These are phyloP conservation scores for Sciurus niger DNA, from an alignment of 2,113 vertebrate species.

Conservation along the genomic window DNA sequence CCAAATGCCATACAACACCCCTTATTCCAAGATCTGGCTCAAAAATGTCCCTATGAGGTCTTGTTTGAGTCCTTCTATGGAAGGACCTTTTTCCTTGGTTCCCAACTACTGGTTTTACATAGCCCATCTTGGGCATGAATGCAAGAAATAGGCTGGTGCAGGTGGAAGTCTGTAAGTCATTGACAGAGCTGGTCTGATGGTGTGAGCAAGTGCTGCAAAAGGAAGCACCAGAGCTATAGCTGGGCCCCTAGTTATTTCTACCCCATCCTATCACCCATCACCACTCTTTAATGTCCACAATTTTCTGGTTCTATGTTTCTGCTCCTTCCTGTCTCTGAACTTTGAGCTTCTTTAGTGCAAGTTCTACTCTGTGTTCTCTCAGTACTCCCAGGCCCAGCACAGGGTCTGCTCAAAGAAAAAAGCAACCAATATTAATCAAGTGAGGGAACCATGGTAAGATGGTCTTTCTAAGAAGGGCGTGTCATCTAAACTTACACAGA, in stretches of 20 bases:
- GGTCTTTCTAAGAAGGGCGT: background rate
- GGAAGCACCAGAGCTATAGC: background rate
- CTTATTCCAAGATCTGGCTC: background rate
- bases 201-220: background rate
- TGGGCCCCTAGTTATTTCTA: background rate
- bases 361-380: background rate
- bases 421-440: background rate
- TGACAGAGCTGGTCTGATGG: background rate
- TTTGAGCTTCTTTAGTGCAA: background rate
- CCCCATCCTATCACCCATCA: background rate
- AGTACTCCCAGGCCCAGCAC: background rate
- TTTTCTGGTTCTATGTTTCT: background rate
- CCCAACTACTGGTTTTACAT: slow-evolving; percentile 9
- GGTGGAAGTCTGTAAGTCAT: background rate
- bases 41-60: background rate
- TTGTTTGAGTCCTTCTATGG: background rate
- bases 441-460: background rate
- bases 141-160: background rate
- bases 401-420: background rate
- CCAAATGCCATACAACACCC: background rate
- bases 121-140: background rate
- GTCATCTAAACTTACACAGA: background rate
- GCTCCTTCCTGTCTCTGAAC: background rate
- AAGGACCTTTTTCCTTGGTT: background rate
- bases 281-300: background rate